Base-by-base conservation (phyloP, 2,113 vertebrate genomes). In the Amia ocellicauda region DNA sequence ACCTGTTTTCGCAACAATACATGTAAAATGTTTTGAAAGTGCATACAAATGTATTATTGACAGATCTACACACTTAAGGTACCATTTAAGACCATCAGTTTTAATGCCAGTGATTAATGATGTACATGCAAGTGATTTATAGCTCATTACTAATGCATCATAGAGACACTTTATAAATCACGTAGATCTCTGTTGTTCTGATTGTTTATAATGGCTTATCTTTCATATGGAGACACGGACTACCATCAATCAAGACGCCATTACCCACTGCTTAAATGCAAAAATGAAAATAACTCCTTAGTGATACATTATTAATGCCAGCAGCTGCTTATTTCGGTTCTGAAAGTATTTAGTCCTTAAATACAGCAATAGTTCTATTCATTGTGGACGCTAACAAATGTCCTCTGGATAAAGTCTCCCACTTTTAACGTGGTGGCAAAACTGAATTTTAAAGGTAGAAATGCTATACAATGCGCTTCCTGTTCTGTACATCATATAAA, bases 131-230 rank as follows among this genome's bases (percentile, higher is more conserved):
- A 17, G 40, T 67, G 58, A 67, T 61, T 60, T 29, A 67, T 45
- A 50, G 22, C 20, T 19, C 36, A 61, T 67, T 67, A 67, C 53
- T 61, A 60, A 67, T 45, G 58, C 40, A 60, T 43, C 9, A 11
- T 19, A 5, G 47, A 16, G 47, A 60, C 58, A 54, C 57, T 61
- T 9, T 28, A 40, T 54, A 43, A 53, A 60, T 61, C 58, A 17
- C 45, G 47, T 24, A 26, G 10, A 31, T 22, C 24, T 20, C 47
- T 17, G 58, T 53, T 27, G 47, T 43, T 17, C 47, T 36, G 23
- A 45, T 17, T 55, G 58, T 60, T 60, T 60, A 61, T 60, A 50
- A 53, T 45, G 22, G 50, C 31, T 49, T 24, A 22, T 54, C 58
- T 54, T 22, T 41, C 20, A 41, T 27, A 40, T 31, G 5, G 42